Conservation (phyloP, 2,113 vertebrate genomes). For the Campylorhamphus procurvoides region DNA sequence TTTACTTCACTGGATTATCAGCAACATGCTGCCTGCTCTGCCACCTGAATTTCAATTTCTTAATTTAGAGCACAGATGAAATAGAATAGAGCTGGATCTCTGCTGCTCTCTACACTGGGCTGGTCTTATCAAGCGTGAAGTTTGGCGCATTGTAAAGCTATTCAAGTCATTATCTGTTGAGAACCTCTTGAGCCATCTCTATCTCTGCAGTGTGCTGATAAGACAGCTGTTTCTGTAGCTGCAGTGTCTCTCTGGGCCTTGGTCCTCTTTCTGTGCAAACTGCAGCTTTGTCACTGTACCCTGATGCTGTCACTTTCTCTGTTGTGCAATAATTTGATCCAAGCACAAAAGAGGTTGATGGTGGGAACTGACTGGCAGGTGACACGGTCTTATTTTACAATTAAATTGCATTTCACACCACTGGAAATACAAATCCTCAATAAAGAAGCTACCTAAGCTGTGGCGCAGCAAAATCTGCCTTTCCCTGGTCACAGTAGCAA, state of each 20-base stretch:
- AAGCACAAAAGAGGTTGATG: constrained; percentile 60
- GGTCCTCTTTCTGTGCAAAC: constrained; percentile 69
- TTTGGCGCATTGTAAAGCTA: constrained; percentile 78
- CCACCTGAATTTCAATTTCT: constrained; percentile 80
- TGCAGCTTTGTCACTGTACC: constrained; percentile 75
- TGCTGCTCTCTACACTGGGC: constrained; percentile 67
- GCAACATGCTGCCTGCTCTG: constrained; percentile 59
- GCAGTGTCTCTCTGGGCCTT: constrained; percentile 70
- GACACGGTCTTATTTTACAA: constrained; percentile 59
- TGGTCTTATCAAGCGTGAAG: constrained; percentile 78
- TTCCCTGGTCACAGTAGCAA: constrained; percentile 6
- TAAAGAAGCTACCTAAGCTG: constrained; percentile 18
- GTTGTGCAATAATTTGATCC: constrained; percentile 71
- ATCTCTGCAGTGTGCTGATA: constrained; percentile 83
- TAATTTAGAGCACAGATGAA: constrained; percentile 77
- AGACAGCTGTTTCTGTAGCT: constrained; percentile 80
- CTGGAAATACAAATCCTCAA: constrained; percentile 57
- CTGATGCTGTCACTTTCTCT: constrained; percentile 67
- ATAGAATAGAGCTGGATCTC: constrained; percentile 66
- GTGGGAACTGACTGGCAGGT: constrained; percentile 59
- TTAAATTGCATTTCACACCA: constrained; percentile 58
- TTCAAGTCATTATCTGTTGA: constrained; percentile 82
- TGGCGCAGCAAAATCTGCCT: constrained; percentile 22
- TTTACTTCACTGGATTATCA: constrained; percentile 71
- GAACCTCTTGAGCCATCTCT: constrained; percentile 81